phyloP scores from a whole-genome alignment of 1,140 invertebrate species.

The Aphaenogaster ashmeadi region DNA sequence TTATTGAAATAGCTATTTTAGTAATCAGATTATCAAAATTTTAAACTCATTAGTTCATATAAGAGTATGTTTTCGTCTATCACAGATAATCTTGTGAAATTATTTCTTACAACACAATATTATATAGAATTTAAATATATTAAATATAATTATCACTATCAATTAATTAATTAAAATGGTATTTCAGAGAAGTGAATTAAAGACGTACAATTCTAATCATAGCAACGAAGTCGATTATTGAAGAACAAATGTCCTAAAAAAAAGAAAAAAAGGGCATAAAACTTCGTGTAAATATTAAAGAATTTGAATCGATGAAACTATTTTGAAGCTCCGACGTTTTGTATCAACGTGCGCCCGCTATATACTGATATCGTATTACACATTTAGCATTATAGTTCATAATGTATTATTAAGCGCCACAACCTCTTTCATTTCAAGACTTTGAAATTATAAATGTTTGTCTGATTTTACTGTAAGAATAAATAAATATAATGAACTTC shows the following conservation, averaged over 20 bases:
- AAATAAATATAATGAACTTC: no score
- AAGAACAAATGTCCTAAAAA: background rate
- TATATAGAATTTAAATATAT: background rate
- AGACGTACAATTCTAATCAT: background rate
- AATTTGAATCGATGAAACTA: background rate
- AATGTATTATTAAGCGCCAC: background rate
- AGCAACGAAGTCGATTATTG: background rate
- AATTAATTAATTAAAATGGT: background rate
- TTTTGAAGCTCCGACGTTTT: background rate
- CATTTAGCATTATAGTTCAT: background rate
- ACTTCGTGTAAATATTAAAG: background rate
- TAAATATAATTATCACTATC: background rate
- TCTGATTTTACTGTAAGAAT: no score
- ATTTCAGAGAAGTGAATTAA: background rate
- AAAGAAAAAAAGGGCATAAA: background rate
- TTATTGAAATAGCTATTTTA: constrained; percentile 45
- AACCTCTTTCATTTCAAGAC: no score
- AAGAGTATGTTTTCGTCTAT: background rate
- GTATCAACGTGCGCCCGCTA: no score
- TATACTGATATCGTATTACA: background rate
- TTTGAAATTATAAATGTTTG: no score
- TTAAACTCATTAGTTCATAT: constrained; percentile 30
- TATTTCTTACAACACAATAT: background rate
- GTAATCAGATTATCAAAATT: background rate
- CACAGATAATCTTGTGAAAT: background rate